phyloP scores from a whole-genome alignment of 2,888 invertebrate genomes.

The Agonum fuliginosum region DNA sequence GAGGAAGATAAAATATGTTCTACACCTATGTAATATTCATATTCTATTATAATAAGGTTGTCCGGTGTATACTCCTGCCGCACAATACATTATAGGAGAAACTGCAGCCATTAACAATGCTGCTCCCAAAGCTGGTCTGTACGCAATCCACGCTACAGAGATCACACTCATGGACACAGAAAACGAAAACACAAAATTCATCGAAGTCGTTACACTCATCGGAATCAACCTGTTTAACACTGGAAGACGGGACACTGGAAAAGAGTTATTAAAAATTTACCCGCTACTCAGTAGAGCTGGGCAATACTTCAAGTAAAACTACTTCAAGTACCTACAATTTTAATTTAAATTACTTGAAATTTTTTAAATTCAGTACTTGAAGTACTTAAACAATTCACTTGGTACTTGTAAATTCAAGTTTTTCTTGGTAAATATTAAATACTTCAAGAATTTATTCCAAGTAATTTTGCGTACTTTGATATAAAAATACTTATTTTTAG shows the following conservation, averaged over 20 bases:
- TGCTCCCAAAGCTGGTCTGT: conserved; percentile 75
- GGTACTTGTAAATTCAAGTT: too few relatives aligned
- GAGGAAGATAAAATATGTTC: not conserved
- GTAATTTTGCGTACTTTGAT: too few relatives aligned
- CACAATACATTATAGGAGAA: conserved; percentile 75
- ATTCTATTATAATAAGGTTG: conserved; percentile 55
- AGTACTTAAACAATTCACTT: too few relatives aligned
- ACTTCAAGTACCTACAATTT: too few relatives aligned
- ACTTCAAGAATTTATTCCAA: too few relatives aligned
- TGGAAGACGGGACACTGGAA: conserved; percentile 68
- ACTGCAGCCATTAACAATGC: conserved; percentile 74
- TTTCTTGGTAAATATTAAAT: too few relatives aligned
- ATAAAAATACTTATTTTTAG: too few relatives aligned
- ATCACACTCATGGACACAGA: conserved; percentile 74
- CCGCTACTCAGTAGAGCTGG: too few relatives aligned
- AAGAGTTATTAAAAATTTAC: conserved; percentile 23
- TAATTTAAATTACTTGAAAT: too few relatives aligned
- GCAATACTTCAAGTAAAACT: too few relatives aligned
- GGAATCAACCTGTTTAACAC: conserved; percentile 66
- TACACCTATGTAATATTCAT: conserved; percentile 28
- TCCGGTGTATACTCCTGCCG: conserved; percentile 68
- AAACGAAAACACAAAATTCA: conserved; percentile 73
- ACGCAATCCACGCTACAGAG: conserved; percentile 75
- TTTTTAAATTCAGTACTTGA: too few relatives aligned
- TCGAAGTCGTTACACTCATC: conserved; percentile 71